Percentiles rank a stretch among this genome's conserved stretches.
Evolutionary conservation across 1,140 invertebrate species (phyloP).

Genomic region (Drosophila lini): DNA sequence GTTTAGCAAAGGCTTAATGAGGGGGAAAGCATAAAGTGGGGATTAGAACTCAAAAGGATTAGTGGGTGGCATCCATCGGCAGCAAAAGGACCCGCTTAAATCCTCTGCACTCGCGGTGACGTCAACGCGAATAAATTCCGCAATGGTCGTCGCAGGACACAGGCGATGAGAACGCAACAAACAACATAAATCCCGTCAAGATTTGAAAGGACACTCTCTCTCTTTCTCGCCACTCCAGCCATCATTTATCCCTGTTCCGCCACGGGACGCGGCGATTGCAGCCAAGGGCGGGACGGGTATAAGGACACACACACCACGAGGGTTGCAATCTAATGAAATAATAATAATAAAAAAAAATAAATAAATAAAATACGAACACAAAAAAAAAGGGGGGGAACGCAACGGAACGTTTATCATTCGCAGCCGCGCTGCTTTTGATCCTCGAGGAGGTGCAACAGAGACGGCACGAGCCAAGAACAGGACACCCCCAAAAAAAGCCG

Average conservation of each 20-base stretch:
- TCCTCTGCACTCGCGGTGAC: slow-evolving; percentile 16
- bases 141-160: slow-evolving; percentile 9
- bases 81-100: slow-evolving; percentile 1
- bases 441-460: slow-evolving; percentile 34
- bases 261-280: slow-evolving; percentile 22
- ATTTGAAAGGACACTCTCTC: slow-evolving; percentile 21
- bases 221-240: neutral
- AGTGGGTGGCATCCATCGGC: neutral
- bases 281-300: slow-evolving; percentile 2
- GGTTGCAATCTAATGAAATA: slow-evolving; percentile 81
- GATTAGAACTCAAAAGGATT: slow-evolving; percentile 12
- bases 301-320: slow-evolving; percentile 18
- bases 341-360: slow-evolving; percentile 69
- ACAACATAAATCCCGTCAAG: slow-evolving; percentile 15
- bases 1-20: neutral
- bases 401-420: slow-evolving; percentile 57
- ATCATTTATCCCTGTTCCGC: slow-evolving; percentile 24
- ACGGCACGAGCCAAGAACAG: slow-evolving; percentile 28
- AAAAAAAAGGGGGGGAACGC: slow-evolving; percentile 5
- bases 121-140: slow-evolving; percentile 23
- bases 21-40: neutral
- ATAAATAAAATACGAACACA: slow-evolving; percentile 10
- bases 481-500: slow-evolving; percentile 29
- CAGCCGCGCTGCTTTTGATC: slow-evolving; percentile 48
- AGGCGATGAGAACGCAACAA: slow-evolving; percentile 11